Percentiles rank a stretch among this genome's conserved stretches.
Conservation (phyloP, 2,888 invertebrate genomes). For the Eumerus sabulonum region DNA sequence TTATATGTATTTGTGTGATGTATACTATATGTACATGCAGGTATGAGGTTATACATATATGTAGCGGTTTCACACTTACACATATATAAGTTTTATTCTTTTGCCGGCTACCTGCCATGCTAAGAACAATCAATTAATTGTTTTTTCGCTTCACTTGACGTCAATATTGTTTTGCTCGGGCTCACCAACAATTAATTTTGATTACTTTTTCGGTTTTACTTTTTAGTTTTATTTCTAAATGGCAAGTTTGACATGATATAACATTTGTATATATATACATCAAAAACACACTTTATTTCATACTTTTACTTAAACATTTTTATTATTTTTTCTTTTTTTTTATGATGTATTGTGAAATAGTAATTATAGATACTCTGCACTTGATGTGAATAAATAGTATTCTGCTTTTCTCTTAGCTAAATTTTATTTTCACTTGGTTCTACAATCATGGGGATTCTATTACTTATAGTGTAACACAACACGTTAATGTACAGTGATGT, state of each 20-base stretch:
- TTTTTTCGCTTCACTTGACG: too few species aligned
- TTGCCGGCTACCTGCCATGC: conserved; percentile 59
- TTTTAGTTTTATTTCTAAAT: conserved; percentile 50
- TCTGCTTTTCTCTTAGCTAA: conserved; percentile 46
- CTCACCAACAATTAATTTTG: conserved; percentile 54
- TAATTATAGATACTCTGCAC: too few species aligned
- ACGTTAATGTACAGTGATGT: conserved; percentile 69
- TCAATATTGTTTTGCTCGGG: conserved; percentile 23
- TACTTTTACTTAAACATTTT: conserved; percentile 39
- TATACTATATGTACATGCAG: conserved; percentile 20
- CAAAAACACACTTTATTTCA: conserved; percentile 43
- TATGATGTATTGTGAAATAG: conserved; percentile 50
- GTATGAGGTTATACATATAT: conserved; percentile 54
- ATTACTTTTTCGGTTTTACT: background rate
- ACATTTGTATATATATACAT: conserved; percentile 50
- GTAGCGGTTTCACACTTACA: too few species aligned
- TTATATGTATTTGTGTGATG: conserved; percentile 32
- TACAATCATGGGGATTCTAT: conserved; percentile 51
- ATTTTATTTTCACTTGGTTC: conserved; percentile 67
- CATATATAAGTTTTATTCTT: conserved; percentile 40
- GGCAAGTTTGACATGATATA: conserved; percentile 66
- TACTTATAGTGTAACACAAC: conserved; percentile 68
- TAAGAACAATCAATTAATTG: conserved; percentile 63
- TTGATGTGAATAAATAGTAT: too few species aligned
- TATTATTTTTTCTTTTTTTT: conserved; percentile 40